Evolutionary conservation across 2,888 invertebrate species (phyloP).

Genomic region (Drosophila paucipuncta): DNA sequence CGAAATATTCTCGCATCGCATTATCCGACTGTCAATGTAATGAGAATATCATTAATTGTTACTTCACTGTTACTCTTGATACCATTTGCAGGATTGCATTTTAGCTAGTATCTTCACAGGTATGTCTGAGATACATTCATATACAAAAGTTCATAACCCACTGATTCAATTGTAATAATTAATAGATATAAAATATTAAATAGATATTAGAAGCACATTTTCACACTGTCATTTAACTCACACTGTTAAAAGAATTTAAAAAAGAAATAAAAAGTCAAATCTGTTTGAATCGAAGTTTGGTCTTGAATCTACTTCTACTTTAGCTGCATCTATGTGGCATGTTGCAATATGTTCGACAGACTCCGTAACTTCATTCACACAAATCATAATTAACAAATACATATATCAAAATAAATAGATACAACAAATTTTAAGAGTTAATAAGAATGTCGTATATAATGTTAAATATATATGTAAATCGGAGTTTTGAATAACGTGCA

Average conservation of each 20-base stretch:
- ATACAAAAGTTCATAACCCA: background rate
- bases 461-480: background rate
- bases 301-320: background rate
- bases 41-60: background rate
- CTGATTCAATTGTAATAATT: background rate
- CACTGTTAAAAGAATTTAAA: background rate
- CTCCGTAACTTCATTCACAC: constrained; percentile 32
- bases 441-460: background rate
- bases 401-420: background rate
- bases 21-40: background rate
- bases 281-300: background rate
- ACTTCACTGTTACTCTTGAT: background rate
- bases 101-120: background rate
- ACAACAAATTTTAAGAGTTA: background rate
- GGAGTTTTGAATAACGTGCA: background rate
- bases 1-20: background rate
- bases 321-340: background rate
- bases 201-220: background rate
- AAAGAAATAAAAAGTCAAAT: background rate
- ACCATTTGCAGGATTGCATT: background rate
- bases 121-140: too few species aligned
- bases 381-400: background rate
- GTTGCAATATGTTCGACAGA: constrained; percentile 44
- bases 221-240: background rate
- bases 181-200: background rate